Conservation (phyloP, 2,113 vertebrate genomes). For the Irena cyanogastra region DNA sequence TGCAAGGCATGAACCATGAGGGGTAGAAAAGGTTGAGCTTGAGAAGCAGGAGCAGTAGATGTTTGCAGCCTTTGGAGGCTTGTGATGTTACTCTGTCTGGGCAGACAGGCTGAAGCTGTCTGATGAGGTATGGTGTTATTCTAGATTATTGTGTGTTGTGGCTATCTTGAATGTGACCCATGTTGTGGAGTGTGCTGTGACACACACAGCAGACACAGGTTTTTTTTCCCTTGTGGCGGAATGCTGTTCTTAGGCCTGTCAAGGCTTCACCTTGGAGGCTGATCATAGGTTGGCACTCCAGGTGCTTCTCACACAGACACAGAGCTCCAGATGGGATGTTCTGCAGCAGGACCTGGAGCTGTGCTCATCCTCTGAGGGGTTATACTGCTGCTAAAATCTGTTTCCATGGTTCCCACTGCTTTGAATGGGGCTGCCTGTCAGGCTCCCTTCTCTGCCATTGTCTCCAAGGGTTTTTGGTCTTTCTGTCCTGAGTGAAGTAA, state of each 20-base stretch:
- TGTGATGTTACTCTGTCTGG: too few relatives aligned
- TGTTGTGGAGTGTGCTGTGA: too few relatives aligned
- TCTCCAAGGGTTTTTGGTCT: not conserved
- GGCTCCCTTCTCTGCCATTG: not conserved
- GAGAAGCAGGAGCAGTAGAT: too few relatives aligned
- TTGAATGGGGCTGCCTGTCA: rapidly evolving
- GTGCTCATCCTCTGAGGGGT: not conserved
- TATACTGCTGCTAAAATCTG: not conserved
- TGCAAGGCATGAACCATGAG: too few relatives aligned
- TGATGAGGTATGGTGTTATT: too few relatives aligned
- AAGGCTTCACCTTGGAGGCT: not conserved
- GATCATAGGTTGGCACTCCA: rapidly evolving
- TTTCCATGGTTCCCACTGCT: not conserved
- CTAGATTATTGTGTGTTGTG: too few relatives aligned
- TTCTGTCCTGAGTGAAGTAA: not conserved
- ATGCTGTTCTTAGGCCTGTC: not conserved
- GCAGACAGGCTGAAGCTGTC: too few relatives aligned
- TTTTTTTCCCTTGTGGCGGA: not conserved
- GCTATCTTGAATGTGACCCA: too few relatives aligned
- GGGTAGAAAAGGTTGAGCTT: too few relatives aligned
- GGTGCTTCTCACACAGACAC: not conserved
- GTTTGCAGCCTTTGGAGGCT: too few relatives aligned
- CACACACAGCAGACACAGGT: rapidly evolving
- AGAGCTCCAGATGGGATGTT: not conserved
- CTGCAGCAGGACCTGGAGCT: not conserved